phyloP scores from a whole-genome alignment of 2,797 vertebrate genomes.

The Smutsia temminckii region DNA sequence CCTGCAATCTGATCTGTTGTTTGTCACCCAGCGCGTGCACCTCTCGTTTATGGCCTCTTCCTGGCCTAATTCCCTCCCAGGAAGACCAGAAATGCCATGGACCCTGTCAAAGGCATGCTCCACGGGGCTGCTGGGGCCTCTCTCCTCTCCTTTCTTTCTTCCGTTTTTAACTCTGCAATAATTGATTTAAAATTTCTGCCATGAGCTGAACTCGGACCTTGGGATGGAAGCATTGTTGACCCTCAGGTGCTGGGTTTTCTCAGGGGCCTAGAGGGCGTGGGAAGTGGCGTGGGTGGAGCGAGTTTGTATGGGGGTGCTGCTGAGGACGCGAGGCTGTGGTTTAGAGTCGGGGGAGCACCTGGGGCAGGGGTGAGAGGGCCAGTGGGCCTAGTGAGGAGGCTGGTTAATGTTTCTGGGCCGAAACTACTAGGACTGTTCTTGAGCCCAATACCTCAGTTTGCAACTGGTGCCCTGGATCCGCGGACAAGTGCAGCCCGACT shows the following conservation, averaged over 20 bases:
- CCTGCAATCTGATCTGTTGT: constrained; percentile 58
- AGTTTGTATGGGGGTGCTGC: too few relatives aligned
- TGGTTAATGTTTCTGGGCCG: fast-evolving
- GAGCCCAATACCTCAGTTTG: constrained; percentile 56
- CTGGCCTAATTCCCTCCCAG: background rate
- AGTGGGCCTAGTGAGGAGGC: fast-evolving
- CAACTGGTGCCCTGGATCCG: constrained; percentile 56
- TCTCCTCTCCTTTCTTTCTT: background rate
- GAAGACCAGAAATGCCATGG: background rate
- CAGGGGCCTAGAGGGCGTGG: constrained; percentile 34
- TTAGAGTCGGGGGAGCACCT: background rate
- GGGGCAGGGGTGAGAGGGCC: background rate
- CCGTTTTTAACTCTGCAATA: too few relatives aligned
- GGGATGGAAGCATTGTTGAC: constrained; percentile 71
- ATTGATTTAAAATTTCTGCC: background rate
- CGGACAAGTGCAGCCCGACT: constrained; percentile 61
- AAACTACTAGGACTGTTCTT: background rate
- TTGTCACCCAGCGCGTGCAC: background rate
- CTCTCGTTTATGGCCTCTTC: background rate
- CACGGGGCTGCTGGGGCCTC: background rate
- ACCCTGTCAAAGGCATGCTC: background rate
- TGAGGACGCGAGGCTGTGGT: background rate
- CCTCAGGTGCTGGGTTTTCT: constrained; percentile 66
- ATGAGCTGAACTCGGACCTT: constrained; percentile 59
- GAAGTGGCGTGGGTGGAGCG: fast-evolving